Evolutionary conservation across 2,888 invertebrate genomes (phyloP), one percentile per base, ranked within the genome.

Genomic region (Synanthedon formicaeformis): DNA sequence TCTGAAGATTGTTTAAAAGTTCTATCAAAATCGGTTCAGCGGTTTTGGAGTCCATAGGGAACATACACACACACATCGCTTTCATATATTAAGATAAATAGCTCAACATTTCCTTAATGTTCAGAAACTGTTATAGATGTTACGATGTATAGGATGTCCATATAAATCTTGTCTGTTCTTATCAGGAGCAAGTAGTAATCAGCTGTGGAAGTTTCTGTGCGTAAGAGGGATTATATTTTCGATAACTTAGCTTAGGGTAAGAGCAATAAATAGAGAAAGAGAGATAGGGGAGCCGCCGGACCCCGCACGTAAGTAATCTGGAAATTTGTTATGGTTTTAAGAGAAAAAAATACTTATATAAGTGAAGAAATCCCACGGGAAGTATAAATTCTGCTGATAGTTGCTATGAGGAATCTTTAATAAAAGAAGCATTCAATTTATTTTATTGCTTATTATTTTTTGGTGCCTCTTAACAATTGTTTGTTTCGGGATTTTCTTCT

Each of bases 211-310:
- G 75, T 85, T 84, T 79, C 69, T 75, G 69, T 73, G 76, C 78
- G 80, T 78, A 78, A 76, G 82, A 83, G 81, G 85, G 81, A 87
- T 87, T 85, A 85, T 84, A 81, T 84, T 86, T 83, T 85, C 84
- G 80, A 86, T 84, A 87, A 82, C 79, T 83, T 79, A 72, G 76
- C 78, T 70, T 72, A 73, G 86, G 87, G 84, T 77, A 69, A 65
- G 63, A 60, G 80, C 81, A 83, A 85, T 87, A 87, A 83, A 83
- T 82, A 84, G 71, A 75, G 75, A 69, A 78, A 72, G 70, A 72
- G 71, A 73, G 65, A 75, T 70, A 67, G 69, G 72, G 70, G 73
- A 67, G 68, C 64, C 66, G 60, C 63, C 64, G 54, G 62, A 61
- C 63, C 65, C 67, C 65, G 64, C 62, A 66, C 69, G 69, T 69